Evolutionary conservation across 2,113 vertebrate species (phyloP), one percentile per base, ranked within the genome.

Genomic region (Paratilapia polleni): DNA sequence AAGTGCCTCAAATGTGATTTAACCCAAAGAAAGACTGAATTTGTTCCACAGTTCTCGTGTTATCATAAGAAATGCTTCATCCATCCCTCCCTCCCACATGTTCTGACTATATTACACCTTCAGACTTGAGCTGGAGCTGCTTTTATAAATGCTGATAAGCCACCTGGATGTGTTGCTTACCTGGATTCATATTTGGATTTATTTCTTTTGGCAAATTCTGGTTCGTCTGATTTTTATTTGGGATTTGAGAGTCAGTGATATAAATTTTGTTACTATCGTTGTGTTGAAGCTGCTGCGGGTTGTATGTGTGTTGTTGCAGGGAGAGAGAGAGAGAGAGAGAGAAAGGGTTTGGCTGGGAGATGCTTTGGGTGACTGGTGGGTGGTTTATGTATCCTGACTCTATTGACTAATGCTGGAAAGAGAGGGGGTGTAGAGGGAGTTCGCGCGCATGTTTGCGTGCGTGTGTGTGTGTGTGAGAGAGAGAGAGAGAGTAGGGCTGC

Each of bases 321-420:
- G 60, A 26, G 24, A 79, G n/a, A 31, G 43, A 31, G 28, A 31
- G 28, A 31, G 28, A 64, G 75, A 6, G 60, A 22, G 24, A 79
- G n/a, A 31, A 34, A 36, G 60, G 76, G 57, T 62, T 78, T 47
- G 86, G 66, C 36, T 36, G 34, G 63, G 68, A 84, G 84, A 66
- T 70, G 85, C 63, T 85, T 82, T 76, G 81, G 89, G 76, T 86
- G 85, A 85, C 85, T 89, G 90, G 89, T 91, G 89, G 91, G 90
- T 90, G 91, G 87, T 88, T 90, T 90, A 89, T 91, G 88, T 54
- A 78, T 86, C 86, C 90, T 90, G 85, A 80, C 90, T 92, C 70
- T 91, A 84, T 91, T 92, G 92, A 93, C 85, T 91, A 92, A 94
- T 90, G 83, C 87, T 90, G 80, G 79, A 56, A 57, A 86, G 82